Evolutionary conservation across 2,797 vertebrate species (phyloP).

Genomic region (Dendrocincla tyrannina): DNA sequence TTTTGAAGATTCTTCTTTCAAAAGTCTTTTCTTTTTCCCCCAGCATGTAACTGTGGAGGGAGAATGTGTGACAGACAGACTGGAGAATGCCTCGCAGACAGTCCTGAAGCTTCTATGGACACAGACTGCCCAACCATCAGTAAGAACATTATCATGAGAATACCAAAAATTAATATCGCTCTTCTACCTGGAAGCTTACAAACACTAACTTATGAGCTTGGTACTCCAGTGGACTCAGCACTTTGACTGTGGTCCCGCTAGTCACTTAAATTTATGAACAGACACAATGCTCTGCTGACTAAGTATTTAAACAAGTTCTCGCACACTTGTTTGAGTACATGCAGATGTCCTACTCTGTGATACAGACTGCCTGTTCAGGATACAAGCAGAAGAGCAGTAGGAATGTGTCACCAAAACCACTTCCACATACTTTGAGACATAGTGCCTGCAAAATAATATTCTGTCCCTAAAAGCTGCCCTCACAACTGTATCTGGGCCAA

Average conservation of each 20-base stretch:
- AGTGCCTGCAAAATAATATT: neutral
- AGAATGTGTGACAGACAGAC: conserved; percentile 89
- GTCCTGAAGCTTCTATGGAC: conserved; percentile 76
- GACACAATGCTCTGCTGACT: neutral
- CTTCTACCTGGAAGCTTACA: conserved; percentile 32
- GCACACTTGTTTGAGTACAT: neutral
- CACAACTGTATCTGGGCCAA: neutral
- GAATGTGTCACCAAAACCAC: neutral
- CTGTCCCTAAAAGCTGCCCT: neutral
- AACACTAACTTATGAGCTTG: neutral
- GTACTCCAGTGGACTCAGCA: neutral
- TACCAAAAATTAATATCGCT: neutral
- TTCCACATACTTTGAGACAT: neutral
- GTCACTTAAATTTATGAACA: neutral
- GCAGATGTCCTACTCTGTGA: neutral
- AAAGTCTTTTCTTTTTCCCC: conserved; percentile 14
- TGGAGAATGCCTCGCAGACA: conserved; percentile 88
- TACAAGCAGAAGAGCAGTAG: neutral
- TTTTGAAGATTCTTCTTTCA: neutral
- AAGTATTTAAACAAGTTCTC: neutral
- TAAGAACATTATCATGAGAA: conserved; percentile 63
- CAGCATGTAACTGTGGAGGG: conserved; percentile 90
- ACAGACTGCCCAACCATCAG: conserved; percentile 85
- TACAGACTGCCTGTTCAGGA: neutral
- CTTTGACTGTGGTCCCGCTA: neutral